phyloP scores from a whole-genome alignment of 37 sponge, comb jelly and placozoan genomes.

The Hormiphora californensis region DNA sequence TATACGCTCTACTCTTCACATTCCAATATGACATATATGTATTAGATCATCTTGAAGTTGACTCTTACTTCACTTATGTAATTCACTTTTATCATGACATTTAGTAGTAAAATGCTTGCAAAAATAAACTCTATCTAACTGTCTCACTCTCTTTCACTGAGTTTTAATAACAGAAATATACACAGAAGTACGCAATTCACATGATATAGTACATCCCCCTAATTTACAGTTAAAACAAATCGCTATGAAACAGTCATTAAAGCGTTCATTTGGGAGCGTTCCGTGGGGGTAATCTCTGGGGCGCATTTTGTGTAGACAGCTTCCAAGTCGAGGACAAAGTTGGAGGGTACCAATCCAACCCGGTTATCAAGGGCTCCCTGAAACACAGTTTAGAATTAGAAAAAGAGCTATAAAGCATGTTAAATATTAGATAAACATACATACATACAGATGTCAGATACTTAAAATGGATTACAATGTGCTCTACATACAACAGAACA shows the following conservation, averaged over 20 bases:
- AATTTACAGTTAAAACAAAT: background rate
- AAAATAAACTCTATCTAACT: no score
- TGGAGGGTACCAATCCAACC: background rate
- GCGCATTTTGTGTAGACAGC: no score
- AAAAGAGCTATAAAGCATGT: background rate
- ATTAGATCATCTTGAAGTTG: no score
- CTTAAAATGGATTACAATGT: background rate
- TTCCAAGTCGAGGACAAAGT: constrained; percentile 31
- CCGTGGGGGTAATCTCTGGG: no score
- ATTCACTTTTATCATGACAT: no score
- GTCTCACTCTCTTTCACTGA: no score
- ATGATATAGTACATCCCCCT: background rate
- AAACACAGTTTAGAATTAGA: background rate
- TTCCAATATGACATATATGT: no score
- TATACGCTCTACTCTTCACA: no score
- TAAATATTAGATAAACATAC: background rate
- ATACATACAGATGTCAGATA: background rate
- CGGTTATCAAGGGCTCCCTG: constrained; percentile 1
- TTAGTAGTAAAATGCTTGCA: no score
- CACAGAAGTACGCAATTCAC: background rate
- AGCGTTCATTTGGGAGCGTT: no score
- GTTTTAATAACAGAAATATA: background rate
- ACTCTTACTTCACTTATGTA: no score
- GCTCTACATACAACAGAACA: background rate
- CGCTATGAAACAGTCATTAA: constrained; percentile 1